A percentile compares a stretch with the other conserved stretches of the same genome.
Conservation (phyloP, 2,888 invertebrate genomes). For the Plebejus melissa region DNA sequence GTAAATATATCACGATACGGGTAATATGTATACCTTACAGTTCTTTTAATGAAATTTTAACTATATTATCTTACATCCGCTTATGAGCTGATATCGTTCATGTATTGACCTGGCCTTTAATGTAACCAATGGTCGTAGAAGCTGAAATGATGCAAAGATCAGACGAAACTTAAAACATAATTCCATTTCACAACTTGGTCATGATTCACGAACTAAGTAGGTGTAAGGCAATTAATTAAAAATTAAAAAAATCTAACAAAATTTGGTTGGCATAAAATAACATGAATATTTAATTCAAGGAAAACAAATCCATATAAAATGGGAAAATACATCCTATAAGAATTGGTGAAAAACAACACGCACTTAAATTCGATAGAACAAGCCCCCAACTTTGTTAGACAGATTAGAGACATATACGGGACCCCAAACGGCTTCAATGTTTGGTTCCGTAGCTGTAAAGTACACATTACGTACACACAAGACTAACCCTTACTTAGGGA, state of each 20-base stretch:
- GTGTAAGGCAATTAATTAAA: too few relatives aligned
- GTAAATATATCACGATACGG: too few relatives aligned
- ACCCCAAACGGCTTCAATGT: conserved; percentile 56
- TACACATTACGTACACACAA: conserved; percentile 55
- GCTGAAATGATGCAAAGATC: too few relatives aligned
- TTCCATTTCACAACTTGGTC: too few relatives aligned
- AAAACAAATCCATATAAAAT: not conserved
- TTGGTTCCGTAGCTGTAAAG: conserved; percentile 63
- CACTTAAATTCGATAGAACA: conserved; percentile 22
- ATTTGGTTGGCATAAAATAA: not conserved
- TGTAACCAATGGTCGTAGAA: too few relatives aligned
- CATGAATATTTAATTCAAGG: not conserved
- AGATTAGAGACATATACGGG: conserved; percentile 58
- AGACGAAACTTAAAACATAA: too few relatives aligned
- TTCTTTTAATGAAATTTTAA: too few relatives aligned
- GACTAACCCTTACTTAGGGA: conserved; percentile 45
- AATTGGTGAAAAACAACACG: conserved; percentile 23
- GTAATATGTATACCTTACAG: too few relatives aligned
- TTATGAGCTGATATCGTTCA: too few relatives aligned
- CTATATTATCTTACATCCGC: too few relatives aligned
- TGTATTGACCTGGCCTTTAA: too few relatives aligned
- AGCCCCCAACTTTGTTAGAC: conserved; percentile 41
- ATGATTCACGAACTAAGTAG: too few relatives aligned
- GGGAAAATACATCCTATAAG: not conserved
- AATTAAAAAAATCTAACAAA: not conserved